Base-by-base conservation (phyloP, 2,797 vertebrate genomes). In the Semotilus atromaculatus region DNA sequence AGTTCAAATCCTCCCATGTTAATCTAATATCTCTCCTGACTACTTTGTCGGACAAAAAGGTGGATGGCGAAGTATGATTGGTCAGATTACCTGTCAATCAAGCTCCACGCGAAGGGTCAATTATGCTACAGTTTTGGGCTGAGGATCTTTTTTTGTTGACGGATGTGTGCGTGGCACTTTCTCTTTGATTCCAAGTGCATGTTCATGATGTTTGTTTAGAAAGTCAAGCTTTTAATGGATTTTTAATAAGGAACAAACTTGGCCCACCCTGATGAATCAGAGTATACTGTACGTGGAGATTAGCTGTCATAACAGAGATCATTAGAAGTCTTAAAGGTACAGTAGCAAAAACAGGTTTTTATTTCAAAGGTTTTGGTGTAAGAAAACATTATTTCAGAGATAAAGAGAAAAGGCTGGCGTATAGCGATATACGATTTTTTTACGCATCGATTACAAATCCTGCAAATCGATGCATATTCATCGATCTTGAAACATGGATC, bases 181-280 rank as follows among this genome's bases (percentile, higher is more conserved):
- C 29, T 19, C 5, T 23, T 62, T 38, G n/a, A 29, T 66, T 67
- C 73, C 48, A 34, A 36, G 21, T 38, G 67, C 21, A 23, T 18
- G 26, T 29, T 18, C 18, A 55, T 31, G n/a, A 31, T 18, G 64
- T 29, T 76, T 55, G 62, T 34, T 55, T 29, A 31, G 11, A 6
- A 55, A 70, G 55, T 68, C 16, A 53, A 43, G 34, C 19, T 68
- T 83, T 11, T 45, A 40, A 70, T 81, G 66, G 48, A 70, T 13
- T 55, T 55, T 81, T 38, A 55, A 81, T 70, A 14, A 48, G 79
- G 48, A 58, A 81, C 34, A 36, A 26, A 36, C 21, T 75, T 7
- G 23, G 16, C 77, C 58, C 26, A 34, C n/a, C 7, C 40, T 64
- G 58, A 8, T 1, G 26, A 43, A 79, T 64, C 8, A 64, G 55